Percentiles rank a stretch among this genome's conserved stretches.
These are phyloP conservation scores for Stylophora pistillata DNA, from an alignment of 64 coral and sea anemone genomes.

Conservation along the genomic window DNA sequence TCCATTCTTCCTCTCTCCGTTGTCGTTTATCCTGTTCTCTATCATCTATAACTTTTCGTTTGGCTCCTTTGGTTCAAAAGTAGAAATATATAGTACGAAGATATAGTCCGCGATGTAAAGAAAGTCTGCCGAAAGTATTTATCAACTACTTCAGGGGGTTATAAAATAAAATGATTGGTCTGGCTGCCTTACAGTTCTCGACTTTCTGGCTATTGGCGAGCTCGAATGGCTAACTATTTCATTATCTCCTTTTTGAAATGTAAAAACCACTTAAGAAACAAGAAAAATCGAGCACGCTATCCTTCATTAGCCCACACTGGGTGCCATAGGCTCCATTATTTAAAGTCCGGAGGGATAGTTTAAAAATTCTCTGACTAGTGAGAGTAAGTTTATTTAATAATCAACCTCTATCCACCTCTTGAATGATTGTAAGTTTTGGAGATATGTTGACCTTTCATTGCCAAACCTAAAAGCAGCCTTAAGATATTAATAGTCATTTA, in stretches of 20 bases:
- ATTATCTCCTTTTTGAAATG: not conserved
- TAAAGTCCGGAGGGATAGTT: conserved; percentile 12
- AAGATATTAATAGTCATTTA: no score
- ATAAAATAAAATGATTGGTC: no score
- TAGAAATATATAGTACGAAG: not conserved
- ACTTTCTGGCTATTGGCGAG: conserved; percentile 12
- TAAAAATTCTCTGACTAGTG: no score
- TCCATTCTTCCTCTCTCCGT: no score
- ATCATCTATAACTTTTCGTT: not conserved
- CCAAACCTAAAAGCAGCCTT: no score
- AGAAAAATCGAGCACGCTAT: no score
- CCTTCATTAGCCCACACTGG: no score
- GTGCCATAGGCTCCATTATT: conserved; percentile 8
- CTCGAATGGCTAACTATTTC: conserved; percentile 19
- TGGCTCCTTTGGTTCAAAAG: conserved; percentile 1
- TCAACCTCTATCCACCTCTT: not conserved
- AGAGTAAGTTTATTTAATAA: not conserved
- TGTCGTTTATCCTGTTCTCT: conserved; percentile 27
- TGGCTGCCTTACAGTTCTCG: conserved; percentile 5
- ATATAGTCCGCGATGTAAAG: not conserved
- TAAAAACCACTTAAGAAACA: no score
- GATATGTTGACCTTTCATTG: no score
- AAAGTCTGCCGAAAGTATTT: no score
- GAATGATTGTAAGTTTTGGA: no score
- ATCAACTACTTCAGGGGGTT: conserved; percentile 4